These are phyloP conservation scores for Microplitis demolitor DNA, from an alignment of 1,140 invertebrate genomes.

Conservation along the genomic window DNA sequence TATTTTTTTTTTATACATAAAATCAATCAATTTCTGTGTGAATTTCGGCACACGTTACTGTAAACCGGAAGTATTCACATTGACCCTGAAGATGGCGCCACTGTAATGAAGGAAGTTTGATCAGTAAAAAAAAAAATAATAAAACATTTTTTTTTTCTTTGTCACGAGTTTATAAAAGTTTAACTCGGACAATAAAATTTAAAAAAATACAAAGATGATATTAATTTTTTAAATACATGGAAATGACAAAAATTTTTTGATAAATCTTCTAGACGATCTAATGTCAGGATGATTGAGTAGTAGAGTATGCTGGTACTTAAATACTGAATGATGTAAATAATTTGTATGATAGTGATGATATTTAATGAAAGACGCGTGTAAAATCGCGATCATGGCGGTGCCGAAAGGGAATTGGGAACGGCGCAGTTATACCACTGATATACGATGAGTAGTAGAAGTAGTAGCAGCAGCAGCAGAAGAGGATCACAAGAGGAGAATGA, in stretches of 20 bases:
- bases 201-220: not conserved
- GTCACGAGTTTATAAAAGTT: not conserved
- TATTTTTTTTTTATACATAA: no score
- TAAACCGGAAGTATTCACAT: not conserved
- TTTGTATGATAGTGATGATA: not conserved
- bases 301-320: not conserved
- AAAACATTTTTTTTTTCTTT: not conserved
- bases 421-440: constrained; percentile 3
- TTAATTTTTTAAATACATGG: not conserved
- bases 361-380: not conserved
- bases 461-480: not conserved
- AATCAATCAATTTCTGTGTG: constrained; percentile 2
- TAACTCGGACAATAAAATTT: not conserved
- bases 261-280: not conserved
- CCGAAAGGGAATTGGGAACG: constrained; percentile 8
- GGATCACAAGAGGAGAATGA: not conserved
- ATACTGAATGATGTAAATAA: not conserved
- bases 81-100: constrained; percentile 22
- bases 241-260: not conserved
- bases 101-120: not conserved
- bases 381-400: constrained; percentile 8
- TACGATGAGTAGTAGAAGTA: not conserved
- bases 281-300: not conserved
- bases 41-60: constrained; percentile 3
- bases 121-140: constrained; percentile 6